phyloP scores from a whole-genome alignment of 1,140 invertebrate genomes.

The Macrobrachium rosenbergii region DNA sequence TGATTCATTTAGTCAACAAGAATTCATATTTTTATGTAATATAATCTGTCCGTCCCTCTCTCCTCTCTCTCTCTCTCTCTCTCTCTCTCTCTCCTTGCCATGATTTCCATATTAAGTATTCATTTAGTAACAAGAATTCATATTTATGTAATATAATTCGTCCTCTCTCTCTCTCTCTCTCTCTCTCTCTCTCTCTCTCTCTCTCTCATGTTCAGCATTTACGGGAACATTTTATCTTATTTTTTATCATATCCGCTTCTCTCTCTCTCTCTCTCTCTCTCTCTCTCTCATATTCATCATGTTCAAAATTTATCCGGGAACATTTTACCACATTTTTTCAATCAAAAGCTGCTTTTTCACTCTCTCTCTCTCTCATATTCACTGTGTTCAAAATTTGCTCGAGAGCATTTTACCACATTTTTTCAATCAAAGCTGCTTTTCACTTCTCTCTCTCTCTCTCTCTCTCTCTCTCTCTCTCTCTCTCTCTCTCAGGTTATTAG shows the following conservation, averaged over 20 bases:
- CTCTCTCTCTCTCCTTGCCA: too few species aligned
- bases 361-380: slow-evolving; percentile 6
- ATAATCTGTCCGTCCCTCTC: too few species aligned
- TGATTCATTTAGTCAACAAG: too few species aligned
- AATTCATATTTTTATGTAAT: too few species aligned
- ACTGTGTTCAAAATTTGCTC: neutral
- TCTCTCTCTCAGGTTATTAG: neutral
- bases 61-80: too few species aligned
- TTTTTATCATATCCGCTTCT: too few species aligned
- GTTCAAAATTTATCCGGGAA: neutral
- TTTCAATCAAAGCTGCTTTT: neutral
- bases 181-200: slow-evolving; percentile 27
- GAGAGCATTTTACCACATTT: neutral
- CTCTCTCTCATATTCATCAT: neutral
- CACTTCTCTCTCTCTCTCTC: neutral
- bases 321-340: too few species aligned
- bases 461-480: neutral
- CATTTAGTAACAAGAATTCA: too few species aligned
- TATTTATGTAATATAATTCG: too few species aligned
- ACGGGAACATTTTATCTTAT: too few species aligned
- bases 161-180: neutral
- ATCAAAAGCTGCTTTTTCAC: too few species aligned
- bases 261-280: slow-evolving; percentile 18
- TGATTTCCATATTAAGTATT: too few species aligned
- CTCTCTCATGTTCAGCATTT: neutral